Conservation (phyloP, 1,140 invertebrate species). For the Drosophila pachea region DNA sequence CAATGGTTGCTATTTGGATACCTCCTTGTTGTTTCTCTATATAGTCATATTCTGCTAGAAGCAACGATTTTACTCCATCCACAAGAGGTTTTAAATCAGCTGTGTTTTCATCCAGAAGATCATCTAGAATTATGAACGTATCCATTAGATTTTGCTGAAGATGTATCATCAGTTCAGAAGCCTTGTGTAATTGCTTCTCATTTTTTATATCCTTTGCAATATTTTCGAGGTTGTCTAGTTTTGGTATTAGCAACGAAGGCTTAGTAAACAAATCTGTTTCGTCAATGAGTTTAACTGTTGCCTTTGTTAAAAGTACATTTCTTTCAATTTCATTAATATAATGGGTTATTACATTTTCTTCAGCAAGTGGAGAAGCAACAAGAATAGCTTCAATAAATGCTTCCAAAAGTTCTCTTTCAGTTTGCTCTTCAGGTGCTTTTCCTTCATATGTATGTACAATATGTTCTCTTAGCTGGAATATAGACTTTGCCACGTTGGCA, state of each 20-base stretch:
- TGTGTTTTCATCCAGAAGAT: constrained; percentile 48
- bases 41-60: background rate
- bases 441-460: constrained; percentile 73
- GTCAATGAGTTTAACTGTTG: constrained; percentile 44
- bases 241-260: constrained; percentile 43
- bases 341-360: constrained; percentile 32
- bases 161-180: constrained; percentile 48
- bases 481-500: constrained; percentile 42
- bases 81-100: constrained; percentile 19
- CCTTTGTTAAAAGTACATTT: constrained; percentile 48
- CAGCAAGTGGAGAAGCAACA: constrained; percentile 33
- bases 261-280: constrained; percentile 43
- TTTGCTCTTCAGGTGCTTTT: constrained; percentile 23
- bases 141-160: constrained; percentile 64
- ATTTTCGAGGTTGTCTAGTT: constrained; percentile 48
- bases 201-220: constrained; percentile 44
- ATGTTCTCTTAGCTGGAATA: constrained; percentile 64
- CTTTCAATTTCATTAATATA: constrained; percentile 46
- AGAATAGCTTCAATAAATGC: constrained; percentile 50
- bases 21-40: background rate
- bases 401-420: constrained; percentile 32
- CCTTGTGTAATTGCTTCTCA: constrained; percentile 38
- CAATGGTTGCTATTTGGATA: background rate
- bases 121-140: constrained; percentile 59
- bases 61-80: constrained; percentile 20